Percentiles rank a stretch among this genome's conserved stretches.
Evolutionary conservation across 2,113 vertebrate genomes (phyloP).

Genomic region (Phaetusa simplex): DNA sequence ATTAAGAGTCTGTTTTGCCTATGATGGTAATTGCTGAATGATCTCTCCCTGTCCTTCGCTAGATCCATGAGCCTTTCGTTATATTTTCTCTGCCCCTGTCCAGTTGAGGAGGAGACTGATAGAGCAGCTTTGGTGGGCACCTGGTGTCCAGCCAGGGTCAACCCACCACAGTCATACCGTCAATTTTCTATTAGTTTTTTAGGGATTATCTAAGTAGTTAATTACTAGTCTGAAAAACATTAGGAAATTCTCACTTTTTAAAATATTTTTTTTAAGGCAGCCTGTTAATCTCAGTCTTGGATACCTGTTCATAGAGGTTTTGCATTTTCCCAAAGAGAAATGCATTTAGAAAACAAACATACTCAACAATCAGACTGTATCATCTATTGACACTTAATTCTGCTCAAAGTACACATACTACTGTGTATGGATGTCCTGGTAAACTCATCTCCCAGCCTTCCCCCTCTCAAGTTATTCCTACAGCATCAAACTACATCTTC

Average conservation of each 20-base stretch:
- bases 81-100: background rate
- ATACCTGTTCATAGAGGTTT: background rate
- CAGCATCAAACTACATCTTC: background rate
- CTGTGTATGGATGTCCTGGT: background rate
- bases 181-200: background rate
- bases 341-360: background rate
- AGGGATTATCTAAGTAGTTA: background rate
- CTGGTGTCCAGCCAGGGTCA: background rate
- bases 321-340: background rate
- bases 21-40: background rate
- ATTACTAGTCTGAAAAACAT: background rate
- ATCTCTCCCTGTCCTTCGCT: background rate
- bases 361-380: background rate
- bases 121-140: background rate
- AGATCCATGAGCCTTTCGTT: background rate
- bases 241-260: background rate
- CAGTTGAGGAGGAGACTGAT: background rate
- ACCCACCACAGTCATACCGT: background rate
- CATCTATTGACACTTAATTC: background rate
- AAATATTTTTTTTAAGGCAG: background rate
- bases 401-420: background rate
- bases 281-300: background rate
- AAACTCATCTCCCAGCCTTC: background rate
- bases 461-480: background rate
- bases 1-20: background rate